Percentiles rank a stretch among this genome's conserved stretches.
Evolutionary conservation across 2,797 vertebrate genomes (phyloP).

Genomic region (Poeciliopsis paucimaculata): DNA sequence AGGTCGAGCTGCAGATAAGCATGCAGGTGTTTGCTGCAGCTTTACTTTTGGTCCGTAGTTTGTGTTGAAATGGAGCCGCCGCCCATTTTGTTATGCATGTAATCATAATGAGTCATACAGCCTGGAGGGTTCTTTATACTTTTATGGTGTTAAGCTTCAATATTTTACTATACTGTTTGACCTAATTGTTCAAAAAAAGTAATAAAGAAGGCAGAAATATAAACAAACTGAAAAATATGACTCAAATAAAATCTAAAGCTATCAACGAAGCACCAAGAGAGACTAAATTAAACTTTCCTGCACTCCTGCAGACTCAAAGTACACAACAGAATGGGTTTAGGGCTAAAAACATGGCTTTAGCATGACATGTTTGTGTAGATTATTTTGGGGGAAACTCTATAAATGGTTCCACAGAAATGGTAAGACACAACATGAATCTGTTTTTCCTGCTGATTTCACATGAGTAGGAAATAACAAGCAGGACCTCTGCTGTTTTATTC

Average conservation of each 20-base stretch:
- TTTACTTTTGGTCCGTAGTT: conserved; percentile 19
- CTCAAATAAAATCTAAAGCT: too few relatives aligned
- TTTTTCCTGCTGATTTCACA: conserved; percentile 67
- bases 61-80: conserved; percentile 21
- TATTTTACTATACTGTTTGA: neutral
- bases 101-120: conserved; percentile 26
- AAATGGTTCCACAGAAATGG: conserved; percentile 8
- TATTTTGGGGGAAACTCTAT: conserved; percentile 25
- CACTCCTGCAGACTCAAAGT: too few relatives aligned
- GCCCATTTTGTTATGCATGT: conserved; percentile 35
- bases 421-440: conserved; percentile 42
- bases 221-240: too few relatives aligned
- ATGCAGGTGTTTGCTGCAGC: neutral
- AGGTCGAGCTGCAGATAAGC: conserved; percentile 22
- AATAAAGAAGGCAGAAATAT: too few relatives aligned
- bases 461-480: conserved; percentile 70
- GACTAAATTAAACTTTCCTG: too few relatives aligned
- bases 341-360: neutral
- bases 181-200: too few relatives aligned
- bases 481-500: conserved; percentile 52
- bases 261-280: too few relatives aligned
- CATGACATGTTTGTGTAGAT: neutral
- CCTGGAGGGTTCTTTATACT: neutral
- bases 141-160: neutral
- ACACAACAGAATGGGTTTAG: too few relatives aligned